Evolutionary conservation across 2,888 invertebrate genomes (phyloP).

Genomic region (Dorcus hopei): DNA sequence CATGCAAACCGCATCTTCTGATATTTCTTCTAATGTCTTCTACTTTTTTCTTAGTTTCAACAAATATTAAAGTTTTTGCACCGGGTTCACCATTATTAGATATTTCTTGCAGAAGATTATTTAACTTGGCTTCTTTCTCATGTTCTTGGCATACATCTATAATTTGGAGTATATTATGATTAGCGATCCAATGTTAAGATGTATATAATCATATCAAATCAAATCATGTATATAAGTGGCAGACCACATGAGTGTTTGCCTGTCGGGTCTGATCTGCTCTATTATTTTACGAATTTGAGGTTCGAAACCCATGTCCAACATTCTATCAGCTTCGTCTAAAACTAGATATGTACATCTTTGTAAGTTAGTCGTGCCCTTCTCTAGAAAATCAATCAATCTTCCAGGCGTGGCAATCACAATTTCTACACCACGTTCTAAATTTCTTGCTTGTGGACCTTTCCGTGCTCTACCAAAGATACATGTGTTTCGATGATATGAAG

Average conservation of each 20-base stretch:
- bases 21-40: slow-evolving; percentile 75
- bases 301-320: slow-evolving; percentile 99
- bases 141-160: slow-evolving; percentile 91
- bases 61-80: slow-evolving; percentile 93
- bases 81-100: slow-evolving; percentile 75
- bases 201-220: slow-evolving; percentile 92
- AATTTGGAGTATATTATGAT: slow-evolving; percentile 90
- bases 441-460: slow-evolving; percentile 86
- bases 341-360: slow-evolving; percentile 84
- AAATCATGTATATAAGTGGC: too few species aligned
- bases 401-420: slow-evolving; percentile 97
- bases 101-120: slow-evolving; percentile 75
- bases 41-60: slow-evolving; percentile 91
- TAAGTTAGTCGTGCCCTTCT: slow-evolving; percentile 76
- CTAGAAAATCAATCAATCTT: slow-evolving; percentile 80
- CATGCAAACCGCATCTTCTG: slow-evolving; percentile 79
- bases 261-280: slow-evolving; percentile 87
- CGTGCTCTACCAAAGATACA: slow-evolving; percentile 99
- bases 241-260: slow-evolving; percentile 98
- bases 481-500: slow-evolving; percentile 83
- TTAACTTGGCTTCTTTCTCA: slow-evolving; percentile 88
- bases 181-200: slow-evolving; percentile 95
- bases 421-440: slow-evolving; percentile 84
- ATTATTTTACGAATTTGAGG: slow-evolving; percentile 96
- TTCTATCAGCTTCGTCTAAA: slow-evolving; percentile 81